Base-by-base conservation (phyloP, 2,113 vertebrate genomes). In the Recurvirostra avosetta region DNA sequence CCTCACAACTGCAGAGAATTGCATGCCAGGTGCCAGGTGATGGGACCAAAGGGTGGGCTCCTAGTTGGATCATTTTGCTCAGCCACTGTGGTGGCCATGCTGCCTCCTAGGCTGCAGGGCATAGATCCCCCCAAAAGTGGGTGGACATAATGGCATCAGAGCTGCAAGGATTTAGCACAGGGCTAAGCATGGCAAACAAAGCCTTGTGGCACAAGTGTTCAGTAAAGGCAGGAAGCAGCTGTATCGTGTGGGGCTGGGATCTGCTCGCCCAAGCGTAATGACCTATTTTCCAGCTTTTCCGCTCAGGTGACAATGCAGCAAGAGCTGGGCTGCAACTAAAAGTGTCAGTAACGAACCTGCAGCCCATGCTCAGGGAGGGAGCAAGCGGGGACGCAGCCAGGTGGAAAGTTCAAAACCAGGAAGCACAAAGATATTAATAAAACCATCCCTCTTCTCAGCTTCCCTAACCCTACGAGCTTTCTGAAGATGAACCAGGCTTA, bases 281-380 rank as follows among this genome's bases (percentile, higher is more conserved):
- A 97, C 98, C 98, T 97, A 95, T 94, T 98, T 98, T 98, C 93
- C 76, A 94, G 96, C 72, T 92, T 93, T 95, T 96, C 84, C 17
- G 1, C 96, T 97, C 97, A 97, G 97, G 98, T 98, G 97, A 97
- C 93, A 86, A 93, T 26, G 62, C 75, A 97, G 96, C 56, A 72
- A 20, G 41, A 96, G 93, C 40, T 22, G 47, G 86, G 84, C 94
- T 97, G 89, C 71, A 79, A 50, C 74, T 94, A 81, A 98, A 97
- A 93, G 90, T 27, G 0, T 82, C 77, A 49, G 79, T 70, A 94
- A 95, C 79, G 94, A 98, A 95, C 97, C 75, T 70, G 41, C 80
- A 97, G 97, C 84, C 90, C 50, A 55, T 2, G 12, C 36, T 94
- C 29, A 50, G 59, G 75, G 80, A 93, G 27, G 70, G 59, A 43